Conservation (phyloP, 1,140 invertebrate genomes). For the Saxidomus purpurata region DNA sequence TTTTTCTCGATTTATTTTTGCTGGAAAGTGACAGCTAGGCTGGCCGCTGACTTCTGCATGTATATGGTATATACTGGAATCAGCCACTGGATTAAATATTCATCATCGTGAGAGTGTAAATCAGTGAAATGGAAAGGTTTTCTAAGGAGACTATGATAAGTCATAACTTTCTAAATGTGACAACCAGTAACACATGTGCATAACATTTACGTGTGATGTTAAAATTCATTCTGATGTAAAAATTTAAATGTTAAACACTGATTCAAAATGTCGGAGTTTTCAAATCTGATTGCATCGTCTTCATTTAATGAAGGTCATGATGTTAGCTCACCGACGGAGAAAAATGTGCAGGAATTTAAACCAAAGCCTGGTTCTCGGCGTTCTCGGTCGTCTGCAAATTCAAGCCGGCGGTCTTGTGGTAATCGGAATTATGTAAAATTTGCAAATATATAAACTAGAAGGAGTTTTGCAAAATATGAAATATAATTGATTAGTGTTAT, state of each 20-base stretch:
- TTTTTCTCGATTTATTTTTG: neutral
- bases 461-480: too few relatives aligned
- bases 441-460: too few relatives aligned
- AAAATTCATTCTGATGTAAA: too few relatives aligned
- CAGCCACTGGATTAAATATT: slow-evolving; percentile 45
- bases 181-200: neutral
- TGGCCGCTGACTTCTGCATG: neutral
- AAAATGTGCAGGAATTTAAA: slow-evolving; percentile 27
- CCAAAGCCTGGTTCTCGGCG: slow-evolving; percentile 56
- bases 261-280: slow-evolving; percentile 57
- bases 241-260: neutral
- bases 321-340: slow-evolving; percentile 12
- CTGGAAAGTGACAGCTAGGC: neutral
- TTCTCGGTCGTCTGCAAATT: slow-evolving; percentile 23
- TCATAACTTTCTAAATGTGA: slow-evolving; percentile 4
- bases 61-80: slow-evolving; percentile 32
- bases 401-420: slow-evolving; percentile 31
- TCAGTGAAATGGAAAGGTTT: slow-evolving; percentile 35
- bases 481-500: too few relatives aligned
- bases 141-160: neutral
- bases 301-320: slow-evolving; percentile 55
- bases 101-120: slow-evolving; percentile 20
- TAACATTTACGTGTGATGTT: neutral
- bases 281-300: slow-evolving; percentile 48
- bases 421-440: neutral